Percentiles rank a stretch among this genome's conserved stretches.
These are phyloP conservation scores for Hermaeophaga mercurialis DNA, from an alignment of 2,888 invertebrate genomes.

Conservation along the genomic window DNA sequence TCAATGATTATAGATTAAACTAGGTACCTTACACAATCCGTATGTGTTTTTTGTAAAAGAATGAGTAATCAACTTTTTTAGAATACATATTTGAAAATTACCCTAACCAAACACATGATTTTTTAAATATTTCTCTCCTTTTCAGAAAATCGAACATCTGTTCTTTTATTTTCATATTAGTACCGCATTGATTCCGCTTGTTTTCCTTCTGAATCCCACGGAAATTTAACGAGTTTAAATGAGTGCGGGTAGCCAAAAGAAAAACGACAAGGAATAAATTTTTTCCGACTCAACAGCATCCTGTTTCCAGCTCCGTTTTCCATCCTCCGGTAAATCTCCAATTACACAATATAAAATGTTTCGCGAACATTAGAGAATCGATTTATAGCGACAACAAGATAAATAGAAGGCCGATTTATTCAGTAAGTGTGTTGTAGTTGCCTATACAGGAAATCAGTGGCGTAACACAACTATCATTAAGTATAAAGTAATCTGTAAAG, in stretches of 20 bases:
- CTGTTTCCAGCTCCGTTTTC: slow-evolving; percentile 22
- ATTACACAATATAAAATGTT: slow-evolving; percentile 36
- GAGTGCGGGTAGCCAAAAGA: slow-evolving; percentile 17
- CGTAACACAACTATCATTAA: too few species aligned
- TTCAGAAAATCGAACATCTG: too few species aligned
- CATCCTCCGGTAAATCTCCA: slow-evolving; percentile 31
- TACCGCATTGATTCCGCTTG: background rate
- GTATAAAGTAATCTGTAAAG: too few species aligned
- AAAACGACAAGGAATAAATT: slow-evolving; percentile 19
- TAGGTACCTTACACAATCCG: too few species aligned
- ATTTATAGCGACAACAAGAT: slow-evolving; percentile 43
- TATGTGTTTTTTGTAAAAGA: too few species aligned
- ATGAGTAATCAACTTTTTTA: too few species aligned
- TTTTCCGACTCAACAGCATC: slow-evolving; percentile 22
- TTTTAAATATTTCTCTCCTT: too few species aligned
- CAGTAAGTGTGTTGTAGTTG: slow-evolving; percentile 44
- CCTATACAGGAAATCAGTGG: slow-evolving; percentile 37
- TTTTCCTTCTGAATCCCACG: background rate
- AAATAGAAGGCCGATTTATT: slow-evolving; percentile 43
- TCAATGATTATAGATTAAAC: too few species aligned
- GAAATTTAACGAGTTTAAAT: slow-evolving; percentile 9
- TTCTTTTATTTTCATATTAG: too few species aligned
- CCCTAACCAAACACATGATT: too few species aligned
- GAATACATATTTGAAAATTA: too few species aligned
- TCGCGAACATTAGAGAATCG: slow-evolving; percentile 29